Evolutionary conservation across 2,797 vertebrate species (phyloP), one percentile per base, ranked within the genome.

Genomic region (Pyrocephalus nanus): DNA sequence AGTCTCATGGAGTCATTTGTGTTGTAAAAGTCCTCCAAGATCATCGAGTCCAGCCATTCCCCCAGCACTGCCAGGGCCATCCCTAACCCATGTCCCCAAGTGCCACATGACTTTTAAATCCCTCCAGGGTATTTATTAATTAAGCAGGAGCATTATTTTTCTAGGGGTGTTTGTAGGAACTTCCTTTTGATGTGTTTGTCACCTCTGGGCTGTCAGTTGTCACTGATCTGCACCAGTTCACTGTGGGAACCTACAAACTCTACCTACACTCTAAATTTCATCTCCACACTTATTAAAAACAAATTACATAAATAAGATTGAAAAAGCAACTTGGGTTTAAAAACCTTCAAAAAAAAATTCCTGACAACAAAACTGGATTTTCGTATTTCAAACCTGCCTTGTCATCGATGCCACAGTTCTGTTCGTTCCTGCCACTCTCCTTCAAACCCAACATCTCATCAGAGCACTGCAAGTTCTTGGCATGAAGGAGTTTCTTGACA

Each of bases 341-440:
- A 77, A 95, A 55, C 61, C 57, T 83, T 66, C 19, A 6, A 62
- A 94, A 6, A 62, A 94, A 95, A 80, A 32, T 43, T 79, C 43
- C 60, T 60, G 48, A 15, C 55, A 64, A 32, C 36, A 61, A 47
- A 85, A 55, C 43, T 72, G 54, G 34, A 11, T 87, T 94, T 93
- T 66, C 69, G 40, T 81, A 65, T 90, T 91, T 91, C 72, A 83
- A 67, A 25, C 40, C 38, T 57, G 45, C 15, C 1, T 25, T 65
- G 53, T 34, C 25, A 22, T 64, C 61, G 32, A 0, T 38, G 87
- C 36, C 72, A 48, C 16, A 2, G 25, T 27, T 91, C 42, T 75
- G 55, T 48, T 34, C 79, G 45, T 20, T 67, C 58, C 48, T 77
- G 86, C 38, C 66, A 9, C 67, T 16, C 61, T 51, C 73, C 42